phyloP scores from a whole-genome alignment of 1,140 invertebrate species.

The Anastrepha obliqua region DNA sequence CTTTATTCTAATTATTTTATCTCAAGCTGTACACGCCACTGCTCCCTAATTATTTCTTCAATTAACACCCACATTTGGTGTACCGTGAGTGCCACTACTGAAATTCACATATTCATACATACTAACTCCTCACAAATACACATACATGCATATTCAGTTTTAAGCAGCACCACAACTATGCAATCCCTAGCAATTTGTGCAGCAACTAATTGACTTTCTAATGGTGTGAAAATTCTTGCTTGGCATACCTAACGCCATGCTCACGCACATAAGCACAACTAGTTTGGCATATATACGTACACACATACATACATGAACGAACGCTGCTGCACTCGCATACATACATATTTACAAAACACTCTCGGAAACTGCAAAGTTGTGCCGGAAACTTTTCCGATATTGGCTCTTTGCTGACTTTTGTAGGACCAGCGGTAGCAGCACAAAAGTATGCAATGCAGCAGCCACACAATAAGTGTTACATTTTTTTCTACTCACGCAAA shows the following conservation, averaged over 20 bases:
- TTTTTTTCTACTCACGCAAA: background rate
- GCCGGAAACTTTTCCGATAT: background rate
- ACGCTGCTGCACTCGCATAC: background rate
- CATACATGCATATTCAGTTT: background rate
- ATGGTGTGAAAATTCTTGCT: constrained; percentile 42
- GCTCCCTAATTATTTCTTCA: too few species aligned
- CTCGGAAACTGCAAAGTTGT: background rate
- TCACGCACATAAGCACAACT: background rate
- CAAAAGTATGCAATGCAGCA: constrained; percentile 27
- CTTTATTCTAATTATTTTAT: too few species aligned
- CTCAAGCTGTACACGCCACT: too few species aligned
- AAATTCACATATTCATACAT: too few species aligned
- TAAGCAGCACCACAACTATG: background rate
- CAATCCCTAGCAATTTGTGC: background rate
- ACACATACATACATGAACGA: background rate
- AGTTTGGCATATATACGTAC: background rate
- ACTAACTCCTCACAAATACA: too few species aligned
- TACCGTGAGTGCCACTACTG: too few species aligned
- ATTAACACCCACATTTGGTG: too few species aligned
- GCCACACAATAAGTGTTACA: background rate
- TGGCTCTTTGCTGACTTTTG: background rate
- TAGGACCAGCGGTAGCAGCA: background rate
- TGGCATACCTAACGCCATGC: background rate
- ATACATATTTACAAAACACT: constrained; percentile 24
- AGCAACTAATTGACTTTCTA: constrained; percentile 45